Evolutionary conservation across 2,797 vertebrate genomes (phyloP).

Genomic region (Tapirus indicus): DNA sequence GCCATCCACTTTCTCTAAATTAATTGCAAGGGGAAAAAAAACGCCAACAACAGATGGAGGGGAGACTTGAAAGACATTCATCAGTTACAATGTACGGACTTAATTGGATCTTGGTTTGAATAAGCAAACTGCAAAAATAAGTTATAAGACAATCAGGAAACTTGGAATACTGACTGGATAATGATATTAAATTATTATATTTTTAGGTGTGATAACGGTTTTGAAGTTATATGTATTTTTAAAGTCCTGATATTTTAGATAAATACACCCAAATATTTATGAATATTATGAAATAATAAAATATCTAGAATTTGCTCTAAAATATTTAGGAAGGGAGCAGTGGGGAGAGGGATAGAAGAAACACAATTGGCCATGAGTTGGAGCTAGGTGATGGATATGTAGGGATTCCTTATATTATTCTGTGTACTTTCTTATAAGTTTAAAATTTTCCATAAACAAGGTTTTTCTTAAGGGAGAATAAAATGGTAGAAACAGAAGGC

Average conservation of each 20-base stretch:
- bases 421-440: background rate
- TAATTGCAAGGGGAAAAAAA: background rate
- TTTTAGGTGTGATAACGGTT: background rate
- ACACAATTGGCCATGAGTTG: background rate
- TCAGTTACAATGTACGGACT: background rate
- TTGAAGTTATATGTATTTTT: background rate
- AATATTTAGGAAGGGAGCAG: background rate
- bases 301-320: background rate
- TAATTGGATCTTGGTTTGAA: background rate
- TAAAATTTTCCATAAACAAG: background rate
- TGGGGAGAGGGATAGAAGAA: background rate
- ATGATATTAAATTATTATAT: background rate
- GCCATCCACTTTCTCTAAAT: background rate
- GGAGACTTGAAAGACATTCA: background rate
- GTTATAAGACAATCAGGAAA: background rate
- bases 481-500: background rate
- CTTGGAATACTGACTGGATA: background rate
- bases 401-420: background rate
- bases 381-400: background rate
- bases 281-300: background rate
- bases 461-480: background rate
- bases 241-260: background rate
- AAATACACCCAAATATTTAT: conserved; percentile 30
- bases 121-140: background rate
- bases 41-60: background rate